Percentiles rank a stretch among this genome's conserved stretches.
These are phyloP conservation scores for Metacarcinus magister DNA, from an alignment of 2,888 invertebrate genomes.

Conservation along the genomic window DNA sequence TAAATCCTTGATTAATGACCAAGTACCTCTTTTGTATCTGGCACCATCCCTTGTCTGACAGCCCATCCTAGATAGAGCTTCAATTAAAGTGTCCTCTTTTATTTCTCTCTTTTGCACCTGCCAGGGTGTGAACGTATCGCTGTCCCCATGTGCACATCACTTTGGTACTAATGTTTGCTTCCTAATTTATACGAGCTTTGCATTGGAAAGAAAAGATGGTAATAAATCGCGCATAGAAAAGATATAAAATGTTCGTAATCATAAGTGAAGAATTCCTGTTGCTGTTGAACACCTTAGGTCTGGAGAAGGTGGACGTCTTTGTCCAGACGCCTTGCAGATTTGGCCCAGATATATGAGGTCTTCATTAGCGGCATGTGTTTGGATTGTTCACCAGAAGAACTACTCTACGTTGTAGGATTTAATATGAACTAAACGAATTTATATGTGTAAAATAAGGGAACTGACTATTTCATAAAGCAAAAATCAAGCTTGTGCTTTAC, in stretches of 20 bases:
- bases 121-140: not conserved
- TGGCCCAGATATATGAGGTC: not conserved
- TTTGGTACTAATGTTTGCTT: not conserved
- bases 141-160: not conserved
- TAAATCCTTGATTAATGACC: not conserved
- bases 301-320: not conserved
- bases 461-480: slow-evolving; percentile 19
- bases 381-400: slow-evolving; percentile 51
- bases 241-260: not conserved
- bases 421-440: not conserved
- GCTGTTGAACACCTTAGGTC: not conserved
- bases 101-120: not conserved
- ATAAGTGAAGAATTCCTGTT: not conserved
- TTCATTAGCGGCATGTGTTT: not conserved
- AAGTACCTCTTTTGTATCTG: not conserved
- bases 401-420: slow-evolving; percentile 40
- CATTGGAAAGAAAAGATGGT: not conserved
- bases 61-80: not conserved
- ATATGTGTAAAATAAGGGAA: slow-evolving; percentile 3
- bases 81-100: not conserved
- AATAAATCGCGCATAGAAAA: not conserved
- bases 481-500: slow-evolving; percentile 17
- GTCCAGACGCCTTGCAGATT: not conserved
- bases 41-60: slow-evolving; percentile 34
- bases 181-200: not conserved